Base-by-base conservation (phyloP, 2,113 vertebrate species). In the Heterotis niloticus region DNA sequence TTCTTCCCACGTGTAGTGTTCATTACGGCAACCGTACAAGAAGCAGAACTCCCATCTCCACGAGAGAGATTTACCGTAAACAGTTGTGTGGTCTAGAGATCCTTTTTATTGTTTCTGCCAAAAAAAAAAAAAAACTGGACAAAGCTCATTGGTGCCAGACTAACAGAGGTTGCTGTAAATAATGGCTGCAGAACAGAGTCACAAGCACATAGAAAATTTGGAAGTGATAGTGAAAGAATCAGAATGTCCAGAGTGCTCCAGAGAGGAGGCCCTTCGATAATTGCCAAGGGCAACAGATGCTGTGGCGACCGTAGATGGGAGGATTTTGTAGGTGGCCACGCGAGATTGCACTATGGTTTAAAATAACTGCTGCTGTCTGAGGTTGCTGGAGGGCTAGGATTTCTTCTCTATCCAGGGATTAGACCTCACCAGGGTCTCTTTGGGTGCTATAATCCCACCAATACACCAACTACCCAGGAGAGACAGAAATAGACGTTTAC, bases 251-350 rank as follows among this genome's bases (percentile, higher is more conserved):
- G 28, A 71, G 51, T 62, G 29, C 23, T 44, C 34, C n/a, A 44
- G 28, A 68, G 17, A 34, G 59, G 80, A 83, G 66, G 86, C 88
- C 82, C 62, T 80, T 76, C 76, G 75, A 76, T 87, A 88, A 86
- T 84, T 57, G 44, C 85, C 57, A 28, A 10, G 70, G 84, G 82
- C 84, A 84, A 86, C 86, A 88, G 81, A 88, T 88, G 85, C 83
- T 82, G 69, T 20, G 64, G 81, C 68, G 71, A 85, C 82, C 72
- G 23, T 72, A 57, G 16, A 4, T 0, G 85, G 84, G 80, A 80
- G 62, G 1, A 11, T 56, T 69, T 28, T 28, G 2, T 9, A 12
- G n/a, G 5, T 29, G 51, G 44, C 26, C 69, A 76, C 20, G 9
- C 60, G 72, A 57, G 67, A 62, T 81, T 84, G 77, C 68, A 77